Evolutionary conservation across 2,113 vertebrate species (phyloP).

Genomic region (Nesoenas mayeri): DNA sequence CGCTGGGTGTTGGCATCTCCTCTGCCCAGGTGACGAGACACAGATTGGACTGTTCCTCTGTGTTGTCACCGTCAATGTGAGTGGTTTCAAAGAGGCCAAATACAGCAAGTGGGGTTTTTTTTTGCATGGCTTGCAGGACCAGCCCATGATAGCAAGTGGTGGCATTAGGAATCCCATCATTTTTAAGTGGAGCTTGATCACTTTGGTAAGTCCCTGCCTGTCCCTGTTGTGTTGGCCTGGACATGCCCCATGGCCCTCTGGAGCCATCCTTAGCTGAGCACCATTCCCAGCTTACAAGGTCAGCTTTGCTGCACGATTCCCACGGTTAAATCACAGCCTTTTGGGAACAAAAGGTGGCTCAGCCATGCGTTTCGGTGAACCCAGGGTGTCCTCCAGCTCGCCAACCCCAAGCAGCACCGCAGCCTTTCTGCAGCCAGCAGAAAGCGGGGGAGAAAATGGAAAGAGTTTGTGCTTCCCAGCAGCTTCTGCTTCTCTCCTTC

Average conservation of each 20-base stretch:
- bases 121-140: neutral
- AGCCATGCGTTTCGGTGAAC: neutral
- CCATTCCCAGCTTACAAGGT: neutral
- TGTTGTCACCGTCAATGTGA: neutral
- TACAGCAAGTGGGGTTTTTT: neutral
- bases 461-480: conserved; percentile 1
- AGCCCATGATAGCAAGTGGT: neutral
- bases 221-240: neutral
- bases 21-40: neutral
- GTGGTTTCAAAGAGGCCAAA: neutral
- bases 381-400: neutral
- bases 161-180: neutral
- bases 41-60: neutral
- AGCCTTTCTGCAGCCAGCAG: neutral
- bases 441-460: neutral
- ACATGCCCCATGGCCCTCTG: no score
- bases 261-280: neutral
- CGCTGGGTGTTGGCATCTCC: neutral
- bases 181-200: neutral
- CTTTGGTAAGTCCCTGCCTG: neutral
- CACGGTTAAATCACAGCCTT: neutral
- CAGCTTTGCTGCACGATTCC: neutral
- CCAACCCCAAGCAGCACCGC: neutral
- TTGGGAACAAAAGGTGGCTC: neutral
- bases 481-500: neutral